A percentile compares a stretch with the other conserved stretches of the same genome.
These are phyloP conservation scores for Drosophila neoperkinsi DNA, from an alignment of 2,888 invertebrate genomes.

Conservation along the genomic window DNA sequence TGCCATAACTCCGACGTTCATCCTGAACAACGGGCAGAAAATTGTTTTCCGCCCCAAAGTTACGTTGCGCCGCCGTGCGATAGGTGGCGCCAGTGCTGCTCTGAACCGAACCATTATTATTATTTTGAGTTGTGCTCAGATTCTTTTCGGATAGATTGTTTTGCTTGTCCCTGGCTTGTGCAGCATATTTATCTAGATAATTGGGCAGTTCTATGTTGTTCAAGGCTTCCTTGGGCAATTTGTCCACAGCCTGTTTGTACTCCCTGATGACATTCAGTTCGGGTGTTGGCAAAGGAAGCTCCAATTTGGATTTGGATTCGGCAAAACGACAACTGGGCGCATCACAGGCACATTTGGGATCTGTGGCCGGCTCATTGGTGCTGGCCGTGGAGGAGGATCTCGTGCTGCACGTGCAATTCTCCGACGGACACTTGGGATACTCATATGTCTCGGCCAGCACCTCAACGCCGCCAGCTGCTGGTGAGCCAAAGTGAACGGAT, in stretches of 20 bases:
- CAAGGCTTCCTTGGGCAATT: conserved; percentile 57
- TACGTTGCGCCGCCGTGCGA: conserved; percentile 37
- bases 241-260: conserved; percentile 81
- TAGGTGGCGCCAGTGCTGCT: conserved; percentile 18
- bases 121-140: conserved; percentile 25
- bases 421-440: conserved; percentile 84
- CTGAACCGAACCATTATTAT: conserved; percentile 5
- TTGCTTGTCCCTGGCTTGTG: conserved; percentile 75
- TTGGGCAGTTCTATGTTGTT: conserved; percentile 79
- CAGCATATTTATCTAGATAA: conserved; percentile 76
- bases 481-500: conserved; percentile 83
- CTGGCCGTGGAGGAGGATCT: conserved; percentile 83
- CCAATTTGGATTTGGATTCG: conserved; percentile 14
- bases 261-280: conserved; percentile 82
- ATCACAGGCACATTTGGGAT: conserved; percentile 76
- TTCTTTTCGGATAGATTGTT: conserved; percentile 82
- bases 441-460: conserved; percentile 82
- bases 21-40: conserved; percentile 66
- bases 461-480: conserved; percentile 57
- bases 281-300: conserved; percentile 41
- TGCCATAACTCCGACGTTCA: conserved; percentile 52
- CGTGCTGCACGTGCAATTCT: conserved; percentile 84
- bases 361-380: conserved; percentile 65
- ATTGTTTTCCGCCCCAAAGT: conserved; percentile 75
- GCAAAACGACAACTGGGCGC: conserved; percentile 71